Evolutionary conservation across 1,140 invertebrate genomes (phyloP), one percentile per base, ranked within the genome.

Genomic region (Saccostrea echinata): DNA sequence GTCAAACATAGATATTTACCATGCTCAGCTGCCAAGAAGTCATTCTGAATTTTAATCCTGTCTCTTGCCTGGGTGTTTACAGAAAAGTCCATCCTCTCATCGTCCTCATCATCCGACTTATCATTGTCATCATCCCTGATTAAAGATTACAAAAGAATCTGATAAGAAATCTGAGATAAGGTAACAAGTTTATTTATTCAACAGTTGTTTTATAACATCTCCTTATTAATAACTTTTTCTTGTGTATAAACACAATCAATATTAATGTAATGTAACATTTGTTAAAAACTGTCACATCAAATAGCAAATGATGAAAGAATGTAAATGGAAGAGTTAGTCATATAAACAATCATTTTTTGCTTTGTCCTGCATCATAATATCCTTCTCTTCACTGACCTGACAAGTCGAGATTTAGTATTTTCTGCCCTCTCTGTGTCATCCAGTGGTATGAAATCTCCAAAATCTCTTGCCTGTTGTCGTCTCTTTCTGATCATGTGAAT

Each of bases 401-500:
- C 90, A 27, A 95, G 91, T 84, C 95, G 91, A 57, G 94, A 95
- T 82, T 92, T 93, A 30, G 71, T 91, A 61, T 92, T 93, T 52
- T 92, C 90, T 52, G 68, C 88, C 53, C 89, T 91, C 55, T 93
- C 93, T 4, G 94, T 93, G 84, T 98, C 97, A 93, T 98, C 97
- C 33, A 98, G 89, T 35, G 97, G 97, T 93, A 98, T 96, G 94
- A 96, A 97, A 93, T 91, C 97, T 84, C 97, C 97, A 93, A 97
- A 96, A 95, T 97, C 97, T 93, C 97, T 94, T 27, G 97, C 98
- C 96, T 97, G 96, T 95, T 99, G 98, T 91, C 98, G 96, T 89
- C 97, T 96, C 95, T 99, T 99, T 91, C 98, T 96, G 30, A 98
- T 98, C 88, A 98, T 97, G 95, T 99, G 98, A 94, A 99, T 99